A percentile compares a stretch with the other conserved stretches of the same genome.
phyloP scores from a whole-genome alignment of 2,797 vertebrate species.

The Galaxias olidus region DNA sequence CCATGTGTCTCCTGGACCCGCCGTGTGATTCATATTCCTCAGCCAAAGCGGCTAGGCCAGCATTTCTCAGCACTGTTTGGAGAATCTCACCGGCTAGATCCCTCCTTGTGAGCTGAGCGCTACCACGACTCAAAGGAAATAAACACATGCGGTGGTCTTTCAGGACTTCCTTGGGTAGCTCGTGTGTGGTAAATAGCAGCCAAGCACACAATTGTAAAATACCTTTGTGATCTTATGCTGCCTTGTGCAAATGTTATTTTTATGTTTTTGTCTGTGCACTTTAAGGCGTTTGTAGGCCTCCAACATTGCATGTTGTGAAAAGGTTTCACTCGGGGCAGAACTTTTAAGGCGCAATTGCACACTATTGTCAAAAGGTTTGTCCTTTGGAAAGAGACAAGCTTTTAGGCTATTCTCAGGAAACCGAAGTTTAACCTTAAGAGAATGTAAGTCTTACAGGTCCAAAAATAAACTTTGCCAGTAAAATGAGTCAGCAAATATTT shows the following conservation, averaged over 20 bases:
- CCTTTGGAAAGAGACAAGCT: neutral
- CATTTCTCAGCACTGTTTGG: neutral
- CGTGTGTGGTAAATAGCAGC: too few species aligned
- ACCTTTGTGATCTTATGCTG: neutral
- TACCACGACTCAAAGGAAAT: slow-evolving; percentile 7
- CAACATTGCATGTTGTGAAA: too few species aligned
- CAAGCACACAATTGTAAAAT: slow-evolving; percentile 27
- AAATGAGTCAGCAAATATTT: too few species aligned
- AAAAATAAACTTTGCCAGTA: neutral
- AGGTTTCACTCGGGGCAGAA: neutral
- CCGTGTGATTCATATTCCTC: slow-evolving; percentile 35
- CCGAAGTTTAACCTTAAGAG: neutral
- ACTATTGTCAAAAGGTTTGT: neutral
- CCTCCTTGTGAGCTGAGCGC: too few species aligned
- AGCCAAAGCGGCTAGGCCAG: slow-evolving; percentile 11
- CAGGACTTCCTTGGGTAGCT: too few species aligned
- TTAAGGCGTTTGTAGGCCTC: neutral
- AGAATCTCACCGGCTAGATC: neutral
- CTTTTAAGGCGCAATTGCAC: neutral
- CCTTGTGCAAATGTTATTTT: neutral
- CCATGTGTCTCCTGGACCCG: slow-evolving; percentile 30
- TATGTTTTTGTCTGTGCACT: neutral
- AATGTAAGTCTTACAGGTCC: neutral
- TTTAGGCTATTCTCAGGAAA: neutral
- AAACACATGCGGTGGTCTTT: slow-evolving; percentile 16